These are phyloP conservation scores for Fregetta grallaria DNA, from an alignment of 2,113 vertebrate species.

Conservation along the genomic window DNA sequence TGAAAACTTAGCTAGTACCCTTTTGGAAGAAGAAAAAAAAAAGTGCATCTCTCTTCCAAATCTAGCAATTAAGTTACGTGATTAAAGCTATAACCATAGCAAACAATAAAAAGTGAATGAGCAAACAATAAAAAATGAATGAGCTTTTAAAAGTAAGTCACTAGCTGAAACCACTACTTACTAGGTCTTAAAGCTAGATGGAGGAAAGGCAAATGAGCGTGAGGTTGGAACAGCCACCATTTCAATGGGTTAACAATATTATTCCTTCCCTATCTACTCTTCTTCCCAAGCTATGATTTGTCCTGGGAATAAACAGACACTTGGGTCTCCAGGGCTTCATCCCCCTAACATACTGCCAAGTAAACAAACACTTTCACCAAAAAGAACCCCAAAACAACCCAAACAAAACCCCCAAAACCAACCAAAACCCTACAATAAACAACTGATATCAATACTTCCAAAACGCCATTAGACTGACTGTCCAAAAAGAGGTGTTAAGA, in stretches of 20 bases:
- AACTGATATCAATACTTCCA: not conserved
- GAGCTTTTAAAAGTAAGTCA: not conserved
- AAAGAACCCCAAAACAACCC: accelerated
- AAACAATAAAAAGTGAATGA: not conserved
- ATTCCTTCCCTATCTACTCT: not conserved
- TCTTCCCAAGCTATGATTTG: not conserved
- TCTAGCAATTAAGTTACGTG: not conserved
- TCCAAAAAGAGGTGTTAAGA: not conserved
- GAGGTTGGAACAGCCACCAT: not conserved
- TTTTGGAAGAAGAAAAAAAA: not conserved
- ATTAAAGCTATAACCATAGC: not conserved
- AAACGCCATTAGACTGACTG: not conserved
- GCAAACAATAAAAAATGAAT: not conserved
- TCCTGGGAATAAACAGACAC: not conserved
- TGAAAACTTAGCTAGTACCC: not conserved
- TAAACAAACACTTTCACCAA: not conserved
- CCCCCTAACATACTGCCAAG: not conserved
- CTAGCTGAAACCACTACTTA: not conserved
- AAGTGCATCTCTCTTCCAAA: not conserved
- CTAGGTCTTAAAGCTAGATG: not conserved
- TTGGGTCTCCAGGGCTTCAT: not conserved
- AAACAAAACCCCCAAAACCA: not conserved
- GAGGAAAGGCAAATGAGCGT: not conserved
- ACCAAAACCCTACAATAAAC: not conserved
- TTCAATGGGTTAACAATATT: not conserved